These are phyloP conservation scores for Priocnemis perturbator DNA, from an alignment of 2,888 invertebrate species.

Conservation along the genomic window DNA sequence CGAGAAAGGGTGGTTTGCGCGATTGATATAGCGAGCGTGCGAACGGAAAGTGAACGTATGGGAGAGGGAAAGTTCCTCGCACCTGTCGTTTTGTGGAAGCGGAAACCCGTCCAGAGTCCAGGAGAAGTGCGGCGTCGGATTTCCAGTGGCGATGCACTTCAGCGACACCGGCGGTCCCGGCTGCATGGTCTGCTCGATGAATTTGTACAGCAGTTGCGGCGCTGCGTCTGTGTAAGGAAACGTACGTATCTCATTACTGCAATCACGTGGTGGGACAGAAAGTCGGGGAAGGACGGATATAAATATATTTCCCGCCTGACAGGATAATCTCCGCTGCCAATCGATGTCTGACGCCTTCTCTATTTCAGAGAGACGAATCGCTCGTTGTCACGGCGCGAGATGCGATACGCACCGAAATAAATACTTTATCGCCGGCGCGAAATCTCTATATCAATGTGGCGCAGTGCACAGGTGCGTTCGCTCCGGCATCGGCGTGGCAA, in stretches of 20 bases:
- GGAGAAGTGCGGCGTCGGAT: constrained; percentile 93
- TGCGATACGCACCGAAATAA: too few relatives aligned
- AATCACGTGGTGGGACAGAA: constrained; percentile 4
- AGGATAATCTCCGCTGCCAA: neutral
- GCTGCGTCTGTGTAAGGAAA: constrained; percentile 82
- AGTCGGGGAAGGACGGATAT: neutral
- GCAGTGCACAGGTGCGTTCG: too few relatives aligned
- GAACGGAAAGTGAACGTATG: too few relatives aligned
- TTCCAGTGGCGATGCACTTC: constrained; percentile 95
- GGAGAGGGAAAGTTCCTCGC: constrained; percentile 32
- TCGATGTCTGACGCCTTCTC: too few relatives aligned
- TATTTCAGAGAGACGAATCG: too few relatives aligned
- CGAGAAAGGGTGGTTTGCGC: neutral
- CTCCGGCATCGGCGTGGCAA: neutral
- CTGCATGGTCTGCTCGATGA: constrained; percentile 93
- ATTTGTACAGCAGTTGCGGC: constrained; percentile 92
- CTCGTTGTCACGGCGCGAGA: too few relatives aligned
- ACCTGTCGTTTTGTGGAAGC: constrained; percentile 85
- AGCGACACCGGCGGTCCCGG: constrained; percentile 94
- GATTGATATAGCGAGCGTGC: neutral
- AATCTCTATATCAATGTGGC: too few relatives aligned
- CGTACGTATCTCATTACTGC: constrained; percentile 34
- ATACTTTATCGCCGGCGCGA: too few relatives aligned
- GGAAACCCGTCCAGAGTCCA: constrained; percentile 95
- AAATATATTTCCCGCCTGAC: neutral